Evolutionary conservation across 1,140 invertebrate genomes (phyloP), one percentile per base, ranked within the genome.

Genomic region (Camponotus pennsylvanicus): DNA sequence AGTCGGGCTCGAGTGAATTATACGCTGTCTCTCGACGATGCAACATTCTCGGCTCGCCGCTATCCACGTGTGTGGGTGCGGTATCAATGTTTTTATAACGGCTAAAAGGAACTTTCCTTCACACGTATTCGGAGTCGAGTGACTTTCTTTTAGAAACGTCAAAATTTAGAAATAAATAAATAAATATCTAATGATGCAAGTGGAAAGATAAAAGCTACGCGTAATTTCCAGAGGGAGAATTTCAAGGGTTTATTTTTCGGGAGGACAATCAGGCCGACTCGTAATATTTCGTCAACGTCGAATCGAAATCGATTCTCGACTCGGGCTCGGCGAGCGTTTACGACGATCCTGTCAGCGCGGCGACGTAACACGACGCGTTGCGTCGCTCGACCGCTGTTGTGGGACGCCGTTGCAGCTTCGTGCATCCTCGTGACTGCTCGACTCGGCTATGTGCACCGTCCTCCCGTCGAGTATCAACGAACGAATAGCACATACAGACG

Each of bases 301-400:
- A 73, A 34, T 64, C 73, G 59, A 71, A 71, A 57, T 76, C 34
- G 15, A 9, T 52, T 85, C 3, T 49, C 67, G 34, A 70, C 27
- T 66, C 67, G 67, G 75, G 64, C 82, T 83, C 77, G 40, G 13
- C 15, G 37, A 42, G 66, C 34, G 21, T 80, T 70, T 70, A 34
- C 21, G 66, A 80, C 78, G 78, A 18, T 86, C 87, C 75, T 86
- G 70, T 52, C 61, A 71, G 42, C 70, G 84, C 71, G 57, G 87
- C 88, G 77, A 88, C 88, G 88, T 89, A 89, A 89, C 87, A 78
- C 84, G 83, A 66, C 85, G 87, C 87, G 79, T 76, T 85, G 83
- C 86, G 82, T 89, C 87, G 82, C 82, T 89, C 88, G 88, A 49
- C 27, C 9, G 32, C 67, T 73, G 69, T 89, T 84, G 88, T 71